Base-by-base conservation (phyloP, 2,797 vertebrate species). In the Lacerta agilis region DNA sequence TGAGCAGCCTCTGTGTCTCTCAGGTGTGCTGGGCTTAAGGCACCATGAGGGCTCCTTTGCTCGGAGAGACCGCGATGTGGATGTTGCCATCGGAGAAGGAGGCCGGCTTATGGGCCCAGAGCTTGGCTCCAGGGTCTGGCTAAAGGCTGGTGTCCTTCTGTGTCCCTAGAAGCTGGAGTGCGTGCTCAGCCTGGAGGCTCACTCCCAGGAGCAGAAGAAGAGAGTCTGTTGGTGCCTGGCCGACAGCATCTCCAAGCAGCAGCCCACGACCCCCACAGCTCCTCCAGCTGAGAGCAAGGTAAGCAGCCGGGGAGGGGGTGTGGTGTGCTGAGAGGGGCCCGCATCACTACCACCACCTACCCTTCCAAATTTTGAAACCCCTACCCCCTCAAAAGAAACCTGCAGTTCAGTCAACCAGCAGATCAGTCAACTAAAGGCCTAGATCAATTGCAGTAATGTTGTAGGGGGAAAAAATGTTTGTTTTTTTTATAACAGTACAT, bases 191-290 rank as follows among this genome's bases (percentile, higher is more conserved):
- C 97, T 99, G 96, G 98, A 99, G 96, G 98, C 98, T 82, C 98
- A 98, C 96, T 98, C 98, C 17, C 96, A 96, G 82, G 98, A 99
- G 96, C 98, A 99, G 97, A 99, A 98, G 97, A 97, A 97, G 84
- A 98, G 98, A 72, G 98, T 99, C 97, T 99, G 98, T 96, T 98
- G 98, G 98, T 99, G 98, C 96, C 97, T 99, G 97, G 97, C 97
- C 81, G 98, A 99, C 96, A 98, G 98, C 97, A 98, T 99, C 92
- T 95, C 97, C 78, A 98, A 98, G 96, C 98, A 99, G 97, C 97
- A 98, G 86, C 18, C 23, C 1, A 38, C 83, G 1, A 81, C 83
- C 1, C 88, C 88, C 0, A 85, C 88, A 4, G 88, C 88, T 25
- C 96, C 96, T 91, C 96, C 95, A 2, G 81, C 55, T 0, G 94